phyloP scores from a whole-genome alignment of 2,888 invertebrate genomes.

The Hirudinaria manillensis region DNA sequence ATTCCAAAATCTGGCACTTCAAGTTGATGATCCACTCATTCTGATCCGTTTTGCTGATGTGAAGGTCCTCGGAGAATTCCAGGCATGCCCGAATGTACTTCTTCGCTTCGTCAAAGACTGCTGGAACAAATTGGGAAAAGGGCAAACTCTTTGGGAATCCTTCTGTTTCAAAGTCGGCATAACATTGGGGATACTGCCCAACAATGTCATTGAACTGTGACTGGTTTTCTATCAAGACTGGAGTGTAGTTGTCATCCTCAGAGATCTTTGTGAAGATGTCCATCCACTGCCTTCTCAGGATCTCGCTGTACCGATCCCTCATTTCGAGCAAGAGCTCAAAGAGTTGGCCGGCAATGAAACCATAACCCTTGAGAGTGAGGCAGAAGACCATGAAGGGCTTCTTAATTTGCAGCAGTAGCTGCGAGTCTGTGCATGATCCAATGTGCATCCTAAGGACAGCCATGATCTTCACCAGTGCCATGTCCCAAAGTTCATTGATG shows the following conservation, averaged over 20 bases:
- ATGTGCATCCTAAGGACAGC: constrained; percentile 80
- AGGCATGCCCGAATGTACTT: constrained; percentile 93
- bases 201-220: constrained; percentile 79
- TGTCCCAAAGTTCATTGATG: constrained; percentile 88
- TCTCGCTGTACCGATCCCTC: constrained; percentile 94
- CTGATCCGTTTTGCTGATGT: constrained; percentile 44
- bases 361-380: constrained; percentile 82
- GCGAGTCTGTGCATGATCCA: constrained; percentile 86
- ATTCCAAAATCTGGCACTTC: background rate
- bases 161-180: constrained; percentile 43
- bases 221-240: constrained; percentile 72
- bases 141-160: constrained; percentile 70
- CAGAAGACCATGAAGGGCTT: constrained; percentile 90
- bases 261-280: constrained; percentile 82
- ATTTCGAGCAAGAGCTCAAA: constrained; percentile 83
- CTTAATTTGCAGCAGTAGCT: constrained; percentile 85
- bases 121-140: constrained; percentile 92
- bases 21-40: background rate
- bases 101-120: constrained; percentile 91
- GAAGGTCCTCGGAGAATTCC: constrained; percentile 66
- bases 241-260: constrained; percentile 84
- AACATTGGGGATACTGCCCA: constrained; percentile 77
- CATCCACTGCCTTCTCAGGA: constrained; percentile 92
- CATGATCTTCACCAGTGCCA: constrained; percentile 75
- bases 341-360: constrained; percentile 80